Evolutionary conservation across 1,140 invertebrate genomes (phyloP), one percentile per base, ranked within the genome.

Genomic region (Neuroterus valhalla): DNA sequence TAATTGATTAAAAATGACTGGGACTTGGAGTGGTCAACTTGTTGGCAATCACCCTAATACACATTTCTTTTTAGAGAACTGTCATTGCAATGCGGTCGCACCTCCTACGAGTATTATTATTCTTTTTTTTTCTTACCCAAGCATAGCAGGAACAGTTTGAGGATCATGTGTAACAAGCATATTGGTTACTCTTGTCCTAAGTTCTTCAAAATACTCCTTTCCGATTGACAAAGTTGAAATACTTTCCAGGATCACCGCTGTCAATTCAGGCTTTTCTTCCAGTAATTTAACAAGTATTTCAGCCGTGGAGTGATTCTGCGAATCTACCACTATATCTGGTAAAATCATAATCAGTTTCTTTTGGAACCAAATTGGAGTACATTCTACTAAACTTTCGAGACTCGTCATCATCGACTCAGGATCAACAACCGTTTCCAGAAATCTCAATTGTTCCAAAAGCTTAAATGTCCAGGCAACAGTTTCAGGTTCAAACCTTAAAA

Each of bases 341-440:
- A 90, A 66, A 42, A 83, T 84, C 5, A 83, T 55, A 44, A 90
- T 88, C 0, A 90, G 72, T 80, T 89, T 87, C 17, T 75, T 74
- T 70, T 88, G 85, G 73, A 90, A 90, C 88, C 89, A 90, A 5
- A 74, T 48, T 31, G 88, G 88, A 74, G 83, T 84, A 17, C 86
- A 78, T 76, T 86, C 86, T 31, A 90, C 46, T 17, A 90, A 68
- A n/a, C 88, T 84, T 69, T 87, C 85, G 4, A 90, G 78, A 38
- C 71, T 78, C 2, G 31, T 66, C 3, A 84, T 85, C 31, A 89
- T 77, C 38, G 38, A 8, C 38, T 84, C 76, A 10, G 88, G 77
- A 74, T 86, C 81, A 5, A 78, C 52, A 48, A 88, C 77, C 26
- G 77, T 50, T 74, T 89, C 87, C 12, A 90, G 74, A 75, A 89